A percentile compares a stretch with the other conserved stretches of the same genome.
phyloP scores from a whole-genome alignment of 2,797 vertebrate genomes.

The Threskiornis aethiopicus region DNA sequence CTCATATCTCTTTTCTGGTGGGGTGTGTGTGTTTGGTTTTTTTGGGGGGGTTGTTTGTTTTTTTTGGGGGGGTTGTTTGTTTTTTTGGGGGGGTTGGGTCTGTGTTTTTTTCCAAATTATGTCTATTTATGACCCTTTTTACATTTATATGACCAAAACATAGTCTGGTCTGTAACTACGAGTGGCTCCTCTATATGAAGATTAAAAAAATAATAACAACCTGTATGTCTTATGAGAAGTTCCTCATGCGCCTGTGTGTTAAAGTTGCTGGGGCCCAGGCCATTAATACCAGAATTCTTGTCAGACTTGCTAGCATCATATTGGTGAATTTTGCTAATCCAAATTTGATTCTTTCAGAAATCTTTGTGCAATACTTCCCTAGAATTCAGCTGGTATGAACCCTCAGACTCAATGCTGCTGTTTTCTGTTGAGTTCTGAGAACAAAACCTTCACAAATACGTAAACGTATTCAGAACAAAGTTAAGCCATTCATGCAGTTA shows the following conservation, averaged over 20 bases:
- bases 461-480: neutral
- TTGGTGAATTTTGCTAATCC: neutral
- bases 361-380: neutral
- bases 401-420: rapidly evolving
- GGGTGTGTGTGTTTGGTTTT: too few species aligned
- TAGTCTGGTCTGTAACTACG: neutral
- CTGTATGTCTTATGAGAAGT: neutral
- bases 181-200: neutral
- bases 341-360: neutral
- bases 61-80: too few species aligned
- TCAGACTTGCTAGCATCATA: neutral
- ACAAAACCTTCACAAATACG: neutral
- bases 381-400: neutral
- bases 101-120: too few species aligned
- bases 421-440: neutral
- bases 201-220: neutral
- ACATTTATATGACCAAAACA: neutral
- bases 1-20: neutral
- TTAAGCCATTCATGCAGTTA: neutral
- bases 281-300: neutral
- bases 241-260: neutral
- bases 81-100: too few species aligned
- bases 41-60: too few species aligned
- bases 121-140: neutral
- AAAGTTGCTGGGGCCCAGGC: neutral